Evolutionary conservation across 2,113 vertebrate species (phyloP).

Genomic region (Rousettus leschenaultii): DNA sequence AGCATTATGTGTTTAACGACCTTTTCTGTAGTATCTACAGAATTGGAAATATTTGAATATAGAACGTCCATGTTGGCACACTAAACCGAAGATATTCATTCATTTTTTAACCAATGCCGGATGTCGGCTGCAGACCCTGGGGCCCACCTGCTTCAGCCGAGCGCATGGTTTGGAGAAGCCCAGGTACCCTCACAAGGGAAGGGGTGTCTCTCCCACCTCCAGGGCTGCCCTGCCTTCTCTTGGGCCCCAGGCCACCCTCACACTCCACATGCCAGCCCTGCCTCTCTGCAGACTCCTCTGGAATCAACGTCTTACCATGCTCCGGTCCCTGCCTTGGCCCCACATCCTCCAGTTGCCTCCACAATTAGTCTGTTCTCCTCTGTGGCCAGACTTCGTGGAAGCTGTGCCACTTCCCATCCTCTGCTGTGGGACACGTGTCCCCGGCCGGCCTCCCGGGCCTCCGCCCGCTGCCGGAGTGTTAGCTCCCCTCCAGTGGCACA

Average conservation of each 20-base stretch:
- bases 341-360: no score
- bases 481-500: neutral
- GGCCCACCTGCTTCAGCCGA: neutral
- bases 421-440: neutral
- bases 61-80: neutral
- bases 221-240: neutral
- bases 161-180: neutral
- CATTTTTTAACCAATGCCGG: neutral
- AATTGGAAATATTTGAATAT: neutral
- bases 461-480: neutral
- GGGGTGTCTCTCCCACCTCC: no score
- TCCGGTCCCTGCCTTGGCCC: neutral
- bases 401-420: neutral
- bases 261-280: accelerated
- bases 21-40: neutral
- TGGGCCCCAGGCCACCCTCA: no score
- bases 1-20: accelerated
- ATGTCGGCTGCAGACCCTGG: neutral
- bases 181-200: neutral
- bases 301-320: neutral
- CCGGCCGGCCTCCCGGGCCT: neutral
- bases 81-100: accelerated
- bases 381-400: neutral
- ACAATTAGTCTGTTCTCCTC: neutral
- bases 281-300: neutral